Evolutionary conservation across 1,140 invertebrate species (phyloP).

Genomic region (Globodera rostochiensis): DNA sequence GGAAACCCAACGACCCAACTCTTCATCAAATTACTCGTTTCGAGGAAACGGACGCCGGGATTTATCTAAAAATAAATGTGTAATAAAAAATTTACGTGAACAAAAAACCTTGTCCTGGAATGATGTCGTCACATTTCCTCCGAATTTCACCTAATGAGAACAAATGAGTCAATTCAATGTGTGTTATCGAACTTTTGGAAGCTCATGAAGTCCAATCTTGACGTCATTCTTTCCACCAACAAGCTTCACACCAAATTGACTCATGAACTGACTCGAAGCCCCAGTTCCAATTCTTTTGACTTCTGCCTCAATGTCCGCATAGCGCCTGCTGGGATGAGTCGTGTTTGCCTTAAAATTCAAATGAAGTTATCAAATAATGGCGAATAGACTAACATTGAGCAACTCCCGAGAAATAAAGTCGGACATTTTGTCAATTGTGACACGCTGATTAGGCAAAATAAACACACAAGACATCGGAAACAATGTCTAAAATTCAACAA

Average conservation of each 20-base stretch:
- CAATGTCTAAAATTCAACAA: constrained; percentile 1
- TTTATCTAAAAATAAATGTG: not conserved
- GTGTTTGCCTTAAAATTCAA: constrained; percentile 27
- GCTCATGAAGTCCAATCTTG: constrained; percentile 13
- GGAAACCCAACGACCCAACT: constrained; percentile 27
- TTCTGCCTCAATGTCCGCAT: constrained; percentile 10
- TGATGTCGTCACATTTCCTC: not conserved
- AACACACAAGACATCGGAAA: constrained; percentile 6
- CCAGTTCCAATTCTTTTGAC: constrained; percentile 18
- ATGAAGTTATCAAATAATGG: not conserved
- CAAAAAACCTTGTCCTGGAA: constrained; percentile 8
- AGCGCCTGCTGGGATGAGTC: constrained; percentile 13
- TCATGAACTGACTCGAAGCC: constrained; percentile 11
- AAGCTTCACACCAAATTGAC: constrained; percentile 25
- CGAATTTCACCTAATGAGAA: not conserved
- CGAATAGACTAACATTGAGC: constrained; percentile 16
- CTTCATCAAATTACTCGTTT: constrained; percentile 6
- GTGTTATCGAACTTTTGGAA: not conserved
- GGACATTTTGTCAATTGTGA: constrained; percentile 31
- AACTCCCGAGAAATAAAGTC: constrained; percentile 32
- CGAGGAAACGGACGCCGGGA: not conserved
- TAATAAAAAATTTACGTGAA: not conserved
- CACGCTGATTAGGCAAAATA: constrained; percentile 29
- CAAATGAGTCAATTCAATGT: not conserved
- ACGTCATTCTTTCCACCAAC: constrained; percentile 18